Conservation (phyloP, 2,888 invertebrate genomes). For the Trichopoda pennipes region DNA sequence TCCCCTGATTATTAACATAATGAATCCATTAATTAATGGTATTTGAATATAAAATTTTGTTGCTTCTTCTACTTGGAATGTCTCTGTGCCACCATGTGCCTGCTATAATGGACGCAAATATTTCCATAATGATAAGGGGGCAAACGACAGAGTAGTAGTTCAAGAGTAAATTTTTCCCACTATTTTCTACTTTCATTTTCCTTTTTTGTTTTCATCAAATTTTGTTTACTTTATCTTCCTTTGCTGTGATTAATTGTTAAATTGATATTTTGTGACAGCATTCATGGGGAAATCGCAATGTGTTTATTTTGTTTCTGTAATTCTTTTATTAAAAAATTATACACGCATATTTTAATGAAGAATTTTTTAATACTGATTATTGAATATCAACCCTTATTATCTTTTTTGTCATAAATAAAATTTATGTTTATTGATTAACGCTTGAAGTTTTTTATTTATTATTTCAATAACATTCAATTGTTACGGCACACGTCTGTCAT, state of each 20-base stretch:
- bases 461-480: constrained; percentile 34
- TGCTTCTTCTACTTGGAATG: background rate
- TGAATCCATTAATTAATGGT: constrained; percentile 67
- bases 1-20: constrained; percentile 63
- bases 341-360: constrained; percentile 46
- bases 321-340: constrained; percentile 35
- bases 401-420: constrained; percentile 32
- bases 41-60: constrained; percentile 60
- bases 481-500: constrained; percentile 54
- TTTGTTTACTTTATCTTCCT: constrained; percentile 37
- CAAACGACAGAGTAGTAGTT: constrained; percentile 6
- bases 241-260: constrained; percentile 62
- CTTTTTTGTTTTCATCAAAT: constrained; percentile 41
- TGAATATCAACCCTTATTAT: constrained; percentile 63
- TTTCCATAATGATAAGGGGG: constrained; percentile 47
- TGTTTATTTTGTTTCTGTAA: constrained; percentile 33
- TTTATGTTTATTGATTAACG: constrained; percentile 41
- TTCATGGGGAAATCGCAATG: constrained; percentile 51
- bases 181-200: constrained; percentile 1
- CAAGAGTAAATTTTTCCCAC: background rate
- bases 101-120: background rate
- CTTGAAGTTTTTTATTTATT: constrained; percentile 18
- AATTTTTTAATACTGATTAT: constrained; percentile 21
- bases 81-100: constrained; percentile 12
- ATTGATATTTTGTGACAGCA: constrained; percentile 45